Conservation (phyloP, 2,888 invertebrate species). For the Dugesia japonica region DNA sequence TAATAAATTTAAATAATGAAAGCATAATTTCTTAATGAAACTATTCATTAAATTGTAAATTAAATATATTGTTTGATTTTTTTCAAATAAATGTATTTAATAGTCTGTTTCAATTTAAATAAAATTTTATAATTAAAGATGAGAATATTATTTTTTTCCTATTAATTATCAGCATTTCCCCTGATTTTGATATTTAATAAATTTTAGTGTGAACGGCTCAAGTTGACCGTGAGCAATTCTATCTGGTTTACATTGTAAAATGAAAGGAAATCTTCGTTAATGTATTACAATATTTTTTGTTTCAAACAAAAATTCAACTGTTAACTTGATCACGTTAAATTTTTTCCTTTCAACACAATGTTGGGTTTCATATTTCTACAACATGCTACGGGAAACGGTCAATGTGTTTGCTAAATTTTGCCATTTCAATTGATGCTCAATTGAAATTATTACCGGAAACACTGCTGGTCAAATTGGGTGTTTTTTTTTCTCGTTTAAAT, state of each 20-base stretch:
- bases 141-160: background rate
- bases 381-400: slow-evolving; percentile 4
- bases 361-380: background rate
- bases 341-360: background rate
- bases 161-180: background rate
- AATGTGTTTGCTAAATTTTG: background rate
- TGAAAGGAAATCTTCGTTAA: slow-evolving; percentile 13
- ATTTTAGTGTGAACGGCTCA: background rate
- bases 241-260: background rate
- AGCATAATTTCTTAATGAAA: background rate
- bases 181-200: background rate
- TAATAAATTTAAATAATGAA: background rate
- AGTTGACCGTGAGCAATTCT: slow-evolving; percentile 20
- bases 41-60: background rate
- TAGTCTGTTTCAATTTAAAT: background rate
- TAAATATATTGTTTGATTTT: background rate
- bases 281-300: background rate
- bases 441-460: slow-evolving; percentile 13
- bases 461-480: slow-evolving; percentile 6
- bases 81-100: background rate
- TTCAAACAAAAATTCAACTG: background rate
- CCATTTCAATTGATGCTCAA: background rate
- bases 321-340: slow-evolving; percentile 7
- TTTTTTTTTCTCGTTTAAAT: background rate
- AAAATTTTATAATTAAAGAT: background rate